Percentiles rank a stretch among this genome's conserved stretches.
These are phyloP conservation scores for Nephotettix cincticeps DNA, from an alignment of 1,140 invertebrate genomes.

Conservation along the genomic window DNA sequence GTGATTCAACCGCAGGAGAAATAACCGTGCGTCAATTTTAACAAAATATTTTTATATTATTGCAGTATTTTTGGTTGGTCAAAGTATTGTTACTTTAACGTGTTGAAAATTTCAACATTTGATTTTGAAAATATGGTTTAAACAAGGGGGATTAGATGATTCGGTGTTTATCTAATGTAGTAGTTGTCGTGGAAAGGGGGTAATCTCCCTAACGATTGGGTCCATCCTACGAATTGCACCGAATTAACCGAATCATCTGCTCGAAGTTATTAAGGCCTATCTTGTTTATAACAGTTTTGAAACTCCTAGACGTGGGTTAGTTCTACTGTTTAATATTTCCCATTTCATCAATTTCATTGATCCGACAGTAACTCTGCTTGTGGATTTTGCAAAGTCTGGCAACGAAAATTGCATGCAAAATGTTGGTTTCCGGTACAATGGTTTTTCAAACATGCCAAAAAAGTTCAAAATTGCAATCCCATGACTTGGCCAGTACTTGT, in stretches of 20 bases:
- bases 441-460: not conserved
- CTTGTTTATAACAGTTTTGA: not conserved
- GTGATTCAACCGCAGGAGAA: slow-evolving; percentile 1
- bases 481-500: too few species aligned
- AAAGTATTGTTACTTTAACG: too few species aligned
- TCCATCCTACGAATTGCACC: too few species aligned
- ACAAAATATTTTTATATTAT: slow-evolving; percentile 18
- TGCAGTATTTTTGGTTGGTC: not conserved
- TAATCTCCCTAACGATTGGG: too few species aligned
- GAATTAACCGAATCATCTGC: too few species aligned
- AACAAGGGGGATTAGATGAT: too few species aligned
- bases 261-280: too few species aligned
- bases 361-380: not conserved
- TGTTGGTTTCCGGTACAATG: not conserved
- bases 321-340: slow-evolving; percentile 10
- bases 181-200: too few species aligned
- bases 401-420: not conserved
- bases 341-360: not conserved
- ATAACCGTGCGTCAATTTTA: slow-evolving; percentile 22
- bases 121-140: too few species aligned
- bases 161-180: too few species aligned
- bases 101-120: too few species aligned
- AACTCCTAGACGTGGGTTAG: slow-evolving; percentile 7
- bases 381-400: not conserved
- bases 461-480: not conserved